Conservation (phyloP, 1,140 invertebrate species). For the Dendrolimus punctatus region DNA sequence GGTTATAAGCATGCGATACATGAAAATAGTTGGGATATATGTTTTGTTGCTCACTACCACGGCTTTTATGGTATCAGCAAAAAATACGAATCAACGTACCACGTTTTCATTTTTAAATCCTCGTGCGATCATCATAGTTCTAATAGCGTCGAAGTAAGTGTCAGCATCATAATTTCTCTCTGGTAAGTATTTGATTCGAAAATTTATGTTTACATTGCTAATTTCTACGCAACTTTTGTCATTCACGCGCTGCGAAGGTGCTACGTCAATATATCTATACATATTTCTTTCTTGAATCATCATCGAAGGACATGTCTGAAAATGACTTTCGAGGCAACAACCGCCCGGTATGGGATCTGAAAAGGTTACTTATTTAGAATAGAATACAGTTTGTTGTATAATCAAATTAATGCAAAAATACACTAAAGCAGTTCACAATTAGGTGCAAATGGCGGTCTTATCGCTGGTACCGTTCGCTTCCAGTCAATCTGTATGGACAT, state of each 20-base stretch:
- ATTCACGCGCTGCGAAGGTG: conserved; percentile 66
- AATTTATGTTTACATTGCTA: conserved; percentile 63
- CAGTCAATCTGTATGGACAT: no score
- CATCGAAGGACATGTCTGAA: conserved; percentile 79
- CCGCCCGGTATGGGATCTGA: conserved; percentile 85
- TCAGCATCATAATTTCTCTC: conserved; percentile 72
- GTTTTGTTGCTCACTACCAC: no score
- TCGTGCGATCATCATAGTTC: conserved; percentile 75
- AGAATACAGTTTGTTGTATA: not conserved
- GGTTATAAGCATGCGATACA: no score
- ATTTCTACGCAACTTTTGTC: conserved; percentile 37
- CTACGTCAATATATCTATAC: conserved; percentile 74
- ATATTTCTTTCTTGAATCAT: conserved; percentile 61
- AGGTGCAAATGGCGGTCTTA: no score
- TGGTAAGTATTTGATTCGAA: conserved; percentile 77
- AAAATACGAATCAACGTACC: conserved; percentile 70
- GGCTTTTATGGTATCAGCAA: not conserved
- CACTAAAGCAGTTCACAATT: no score
- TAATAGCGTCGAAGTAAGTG: conserved; percentile 76
- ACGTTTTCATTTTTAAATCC: conserved; percentile 73
- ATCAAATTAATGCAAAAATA: no score
- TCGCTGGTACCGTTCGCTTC: no score
- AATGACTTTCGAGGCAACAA: conserved; percentile 80
- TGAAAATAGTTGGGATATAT: no score
- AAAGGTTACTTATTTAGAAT: conserved; percentile 14